Evolutionary conservation across 2,797 vertebrate genomes (phyloP), one percentile per base, ranked within the genome.

Genomic region (Pseudotriccus pelzelni): DNA sequence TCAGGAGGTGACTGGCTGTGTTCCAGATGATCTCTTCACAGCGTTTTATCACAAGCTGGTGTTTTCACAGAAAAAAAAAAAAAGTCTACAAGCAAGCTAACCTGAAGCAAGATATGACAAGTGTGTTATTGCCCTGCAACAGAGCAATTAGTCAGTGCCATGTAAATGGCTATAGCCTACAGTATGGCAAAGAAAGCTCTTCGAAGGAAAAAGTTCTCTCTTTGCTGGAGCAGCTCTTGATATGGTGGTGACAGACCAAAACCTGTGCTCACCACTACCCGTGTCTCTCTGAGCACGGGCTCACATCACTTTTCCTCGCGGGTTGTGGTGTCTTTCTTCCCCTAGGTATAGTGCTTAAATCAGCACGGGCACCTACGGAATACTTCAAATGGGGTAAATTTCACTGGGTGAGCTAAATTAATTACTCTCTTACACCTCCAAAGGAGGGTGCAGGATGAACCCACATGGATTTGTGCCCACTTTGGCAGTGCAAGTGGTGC

Each of bases 31-130:
- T 82, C 53, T 72, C 64, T 86, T 64, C 89, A 81, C 47, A 93
- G 66, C 52, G 36, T 75, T 95, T 97, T 93, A 91, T 87, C 94
- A 95, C 67, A 96, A 91, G 82, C 70, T 86, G 25, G 27, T 96
- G 74, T 96, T 96, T 96, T 82, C 85, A 91, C 14, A 43, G n/a
- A 2, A 25, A 34, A 59, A 74, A 47, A 9, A 24, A 87, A 36
- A 14, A 62, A n/a, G 10, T n/a, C 60, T 77, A 17, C 19, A 75
- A 69, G 39, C 43, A 89, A 96, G 43, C 67, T 95, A 92, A 96
- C 77, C 90, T 87, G 68, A 64, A 87, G 49, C 30, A 83, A 68
- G 21, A 64, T 78, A 70, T 74, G 58, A 73, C 60, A 43, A 74
- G 12, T 24, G 12, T 56, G 41, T 56, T 94, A 74, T 36, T 90